Conservation (phyloP, 53 echinoderm and acorn worm species). For the Crossaster papposus region DNA sequence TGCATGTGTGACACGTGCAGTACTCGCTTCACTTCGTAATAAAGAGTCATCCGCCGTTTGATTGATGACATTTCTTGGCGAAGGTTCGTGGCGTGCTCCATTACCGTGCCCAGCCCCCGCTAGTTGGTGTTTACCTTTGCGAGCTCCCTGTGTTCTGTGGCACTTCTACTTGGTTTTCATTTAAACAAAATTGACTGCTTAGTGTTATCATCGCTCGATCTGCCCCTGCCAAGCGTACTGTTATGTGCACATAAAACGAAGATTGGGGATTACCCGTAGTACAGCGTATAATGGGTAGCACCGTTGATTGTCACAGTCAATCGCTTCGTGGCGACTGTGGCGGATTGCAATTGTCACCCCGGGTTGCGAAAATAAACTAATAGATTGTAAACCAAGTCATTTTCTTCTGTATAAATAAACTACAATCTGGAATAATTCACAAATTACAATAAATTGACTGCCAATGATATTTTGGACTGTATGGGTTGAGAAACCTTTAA, state of each 20-base stretch:
- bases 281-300: not conserved
- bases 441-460: slow-evolving; percentile 7
- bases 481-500: not conserved
- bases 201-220: slow-evolving; percentile 8
- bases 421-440: slow-evolving; percentile 4
- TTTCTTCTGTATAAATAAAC: slow-evolving; percentile 19
- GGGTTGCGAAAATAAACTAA: slow-evolving; percentile 37
- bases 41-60: not conserved
- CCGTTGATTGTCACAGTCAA: not conserved
- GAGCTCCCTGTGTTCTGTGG: not conserved
- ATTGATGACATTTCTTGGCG: slow-evolving; percentile 28
- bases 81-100: not conserved
- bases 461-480: not conserved
- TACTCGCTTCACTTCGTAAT: slow-evolving; percentile 3
- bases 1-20: not conserved
- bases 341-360: not conserved
- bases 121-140: slow-evolving; percentile 2
- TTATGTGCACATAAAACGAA: not conserved
- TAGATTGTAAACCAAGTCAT: slow-evolving; percentile 5
- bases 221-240: not conserved
- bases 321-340: not conserved
- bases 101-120: not conserved
- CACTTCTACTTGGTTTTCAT: not conserved
- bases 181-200: slow-evolving; percentile 39
- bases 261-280: not conserved